These are phyloP conservation scores for Drepana arcuata DNA, from an alignment of 1,140 invertebrate species.

Conservation along the genomic window DNA sequence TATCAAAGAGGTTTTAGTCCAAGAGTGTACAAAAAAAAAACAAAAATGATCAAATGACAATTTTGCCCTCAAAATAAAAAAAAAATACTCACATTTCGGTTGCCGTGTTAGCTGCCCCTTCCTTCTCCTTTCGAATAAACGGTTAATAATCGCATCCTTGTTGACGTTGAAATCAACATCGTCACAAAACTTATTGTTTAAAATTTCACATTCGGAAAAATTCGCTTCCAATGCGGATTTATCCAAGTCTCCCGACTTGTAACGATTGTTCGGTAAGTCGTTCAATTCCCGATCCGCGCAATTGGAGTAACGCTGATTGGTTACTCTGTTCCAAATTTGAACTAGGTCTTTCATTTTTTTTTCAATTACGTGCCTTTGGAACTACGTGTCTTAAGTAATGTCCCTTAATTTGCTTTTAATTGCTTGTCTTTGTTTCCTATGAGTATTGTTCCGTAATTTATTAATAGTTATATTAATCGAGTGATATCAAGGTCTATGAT, in stretches of 20 bases:
- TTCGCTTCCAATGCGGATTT: conserved; percentile 31
- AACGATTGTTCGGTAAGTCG: conserved; percentile 40
- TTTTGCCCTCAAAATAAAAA: too few species aligned
- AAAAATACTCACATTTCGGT: conserved; percentile 68
- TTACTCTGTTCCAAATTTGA: conserved; percentile 71
- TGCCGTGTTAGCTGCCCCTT: conserved; percentile 56
- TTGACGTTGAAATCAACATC: conserved; percentile 36
- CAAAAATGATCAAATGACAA: too few species aligned
- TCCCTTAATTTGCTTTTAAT: too few species aligned
- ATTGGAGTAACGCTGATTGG: conserved; percentile 61
- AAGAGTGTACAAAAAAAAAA: too few species aligned
- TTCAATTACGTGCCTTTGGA: too few species aligned
- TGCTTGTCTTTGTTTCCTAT: too few species aligned
- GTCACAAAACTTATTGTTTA: conserved; percentile 40
- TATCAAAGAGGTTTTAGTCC: too few species aligned
- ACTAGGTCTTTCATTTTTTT: conserved; percentile 75
- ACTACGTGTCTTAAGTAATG: too few species aligned
- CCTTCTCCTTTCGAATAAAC: conserved; percentile 66
- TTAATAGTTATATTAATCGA: too few species aligned
- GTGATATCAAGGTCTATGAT: too few species aligned
- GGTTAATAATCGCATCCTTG: conserved; percentile 68
- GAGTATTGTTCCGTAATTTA: too few species aligned
- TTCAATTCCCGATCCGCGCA: conserved; percentile 46
- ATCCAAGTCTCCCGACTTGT: conserved; percentile 33
- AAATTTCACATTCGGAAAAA: conserved; percentile 44